A percentile compares a stretch with the other conserved stretches of the same genome.
These are phyloP conservation scores for Argopecten irradians DNA, from an alignment of 1,140 invertebrate species.

Conservation along the genomic window DNA sequence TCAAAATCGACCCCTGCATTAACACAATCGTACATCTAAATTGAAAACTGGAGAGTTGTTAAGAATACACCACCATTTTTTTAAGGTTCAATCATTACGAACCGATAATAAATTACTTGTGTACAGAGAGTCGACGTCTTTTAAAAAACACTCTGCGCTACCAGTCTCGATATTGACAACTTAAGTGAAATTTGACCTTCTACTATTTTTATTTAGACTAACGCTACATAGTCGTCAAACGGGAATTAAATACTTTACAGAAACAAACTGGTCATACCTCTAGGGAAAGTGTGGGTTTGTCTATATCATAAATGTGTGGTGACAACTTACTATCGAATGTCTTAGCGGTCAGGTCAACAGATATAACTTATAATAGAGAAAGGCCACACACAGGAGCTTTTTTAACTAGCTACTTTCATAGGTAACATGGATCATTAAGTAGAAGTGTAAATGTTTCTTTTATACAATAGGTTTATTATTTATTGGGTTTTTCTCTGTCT, in stretches of 20 bases:
- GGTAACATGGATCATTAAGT: slow-evolving; percentile 3
- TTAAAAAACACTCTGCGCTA: neutral
- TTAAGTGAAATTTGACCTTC: slow-evolving; percentile 13
- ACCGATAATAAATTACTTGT: neutral
- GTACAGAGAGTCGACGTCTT: neutral
- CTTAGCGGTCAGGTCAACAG: neutral
- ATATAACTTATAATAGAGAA: neutral
- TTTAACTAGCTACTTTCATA: neutral
- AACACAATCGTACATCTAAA: neutral
- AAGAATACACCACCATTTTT: neutral
- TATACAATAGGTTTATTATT: neutral
- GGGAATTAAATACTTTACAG: slow-evolving; percentile 9
- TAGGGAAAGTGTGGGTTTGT: neutral
- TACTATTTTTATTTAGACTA: neutral
- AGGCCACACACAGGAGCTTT: neutral
- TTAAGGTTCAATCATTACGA: neutral
- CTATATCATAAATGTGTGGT: neutral
- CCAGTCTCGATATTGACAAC: neutral
- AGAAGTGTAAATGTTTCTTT: slow-evolving; percentile 8
- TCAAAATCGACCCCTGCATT: neutral
- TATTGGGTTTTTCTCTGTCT: neutral
- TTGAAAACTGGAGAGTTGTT: neutral
- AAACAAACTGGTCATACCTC: neutral
- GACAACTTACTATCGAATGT: neutral
- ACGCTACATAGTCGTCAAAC: neutral